Percentiles rank a stretch among this genome's conserved stretches.
Evolutionary conservation across 2,113 vertebrate genomes (phyloP).

Genomic region (Erinaceus europaeus): DNA sequence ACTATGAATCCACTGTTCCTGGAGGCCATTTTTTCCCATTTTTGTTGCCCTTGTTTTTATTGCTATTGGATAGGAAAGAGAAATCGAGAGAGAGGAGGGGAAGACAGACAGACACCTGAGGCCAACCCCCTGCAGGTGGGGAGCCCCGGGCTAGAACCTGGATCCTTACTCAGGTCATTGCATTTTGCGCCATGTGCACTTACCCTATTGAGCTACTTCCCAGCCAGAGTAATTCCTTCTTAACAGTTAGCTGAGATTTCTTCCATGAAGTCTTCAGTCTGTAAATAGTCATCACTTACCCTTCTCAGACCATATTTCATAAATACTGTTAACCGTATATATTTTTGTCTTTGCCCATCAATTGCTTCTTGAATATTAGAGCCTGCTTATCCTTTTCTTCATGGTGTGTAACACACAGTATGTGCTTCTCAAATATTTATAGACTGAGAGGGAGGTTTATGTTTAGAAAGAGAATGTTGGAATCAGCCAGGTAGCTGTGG

Average conservation of each 20-base stretch:
- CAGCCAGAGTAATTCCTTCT: background rate
- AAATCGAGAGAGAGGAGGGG: too few relatives aligned
- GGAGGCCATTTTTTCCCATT: too few relatives aligned
- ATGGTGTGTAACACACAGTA: background rate
- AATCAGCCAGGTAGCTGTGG: too few relatives aligned
- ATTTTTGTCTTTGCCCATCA: background rate
- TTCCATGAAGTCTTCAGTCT: background rate
- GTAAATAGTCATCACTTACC: background rate
- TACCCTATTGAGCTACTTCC: too few relatives aligned
- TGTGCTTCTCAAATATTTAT: background rate
- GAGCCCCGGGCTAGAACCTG: too few relatives aligned
- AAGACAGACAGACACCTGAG: too few relatives aligned
- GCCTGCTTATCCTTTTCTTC: background rate
- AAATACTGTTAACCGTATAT: background rate
- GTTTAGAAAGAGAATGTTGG: background rate
- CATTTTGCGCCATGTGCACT: too few relatives aligned
- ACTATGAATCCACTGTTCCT: too few relatives aligned
- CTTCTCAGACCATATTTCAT: background rate
- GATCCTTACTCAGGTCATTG: too few relatives aligned
- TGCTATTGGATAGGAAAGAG: too few relatives aligned
- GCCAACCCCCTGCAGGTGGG: too few relatives aligned
- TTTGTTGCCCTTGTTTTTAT: too few relatives aligned
- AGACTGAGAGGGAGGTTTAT: background rate
- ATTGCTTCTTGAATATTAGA: background rate
- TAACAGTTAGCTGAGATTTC: background rate